Conservation (phyloP, 2,888 invertebrate species). For the Rotaria magnacalcarata region DNA sequence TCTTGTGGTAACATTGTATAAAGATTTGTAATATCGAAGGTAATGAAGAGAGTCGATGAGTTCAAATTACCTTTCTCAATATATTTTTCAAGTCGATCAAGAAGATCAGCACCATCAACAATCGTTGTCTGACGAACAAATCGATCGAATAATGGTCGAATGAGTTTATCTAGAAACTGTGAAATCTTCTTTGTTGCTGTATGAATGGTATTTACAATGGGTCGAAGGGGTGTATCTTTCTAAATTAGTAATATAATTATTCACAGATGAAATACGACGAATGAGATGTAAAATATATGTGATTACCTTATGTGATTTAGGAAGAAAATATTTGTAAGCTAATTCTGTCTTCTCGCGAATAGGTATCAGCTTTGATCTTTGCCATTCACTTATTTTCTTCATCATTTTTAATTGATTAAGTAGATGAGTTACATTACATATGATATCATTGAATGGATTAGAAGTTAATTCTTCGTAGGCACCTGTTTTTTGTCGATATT, state of each 20-base stretch:
- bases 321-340: neutral
- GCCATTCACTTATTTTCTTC: neutral
- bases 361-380: neutral
- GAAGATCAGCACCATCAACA: neutral
- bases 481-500: neutral
- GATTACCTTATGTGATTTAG: neutral
- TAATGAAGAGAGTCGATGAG: neutral
- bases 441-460: neutral
- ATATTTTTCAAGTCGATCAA: neutral
- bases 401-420: neutral
- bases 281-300: no score
- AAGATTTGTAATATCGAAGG: no score
- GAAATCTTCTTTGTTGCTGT: neutral
- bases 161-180: neutral
- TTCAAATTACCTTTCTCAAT: neutral
- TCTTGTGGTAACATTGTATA: slow-evolving; percentile 1
- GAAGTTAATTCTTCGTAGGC: neutral
- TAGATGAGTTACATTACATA: neutral
- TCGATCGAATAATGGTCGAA: neutral
- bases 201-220: neutral
- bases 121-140: neutral
- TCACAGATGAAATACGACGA: no score
- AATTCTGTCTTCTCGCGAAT: neutral
- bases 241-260: no score
- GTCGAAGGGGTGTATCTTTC: no score